A percentile compares a stretch with the other conserved stretches of the same genome.
phyloP scores from a whole-genome alignment of 1,140 invertebrate genomes.

The Triops longicaudatus region DNA sequence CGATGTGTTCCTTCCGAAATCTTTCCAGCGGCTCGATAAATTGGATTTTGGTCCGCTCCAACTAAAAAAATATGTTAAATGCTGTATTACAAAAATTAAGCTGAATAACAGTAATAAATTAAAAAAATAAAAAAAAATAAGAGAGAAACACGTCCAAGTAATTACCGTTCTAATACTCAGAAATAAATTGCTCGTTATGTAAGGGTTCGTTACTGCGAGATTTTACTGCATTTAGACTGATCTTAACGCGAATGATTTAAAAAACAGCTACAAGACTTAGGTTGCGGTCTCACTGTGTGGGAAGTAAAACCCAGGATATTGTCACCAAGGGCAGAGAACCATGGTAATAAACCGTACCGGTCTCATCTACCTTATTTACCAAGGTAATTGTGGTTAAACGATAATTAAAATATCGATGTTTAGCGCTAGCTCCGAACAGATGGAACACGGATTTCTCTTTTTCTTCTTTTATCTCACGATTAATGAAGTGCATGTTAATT shows the following conservation, averaged over 20 bases:
- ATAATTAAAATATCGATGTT: not conserved
- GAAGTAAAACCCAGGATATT: not conserved
- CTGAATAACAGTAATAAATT: conserved; percentile 17
- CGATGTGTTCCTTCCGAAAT: conserved; percentile 90
- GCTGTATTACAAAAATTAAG: not conserved
- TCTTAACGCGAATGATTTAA: too few species aligned
- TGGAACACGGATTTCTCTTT: not conserved
- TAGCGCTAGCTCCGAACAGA: not conserved
- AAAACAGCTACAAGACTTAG: too few species aligned
- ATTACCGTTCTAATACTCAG: too few species aligned
- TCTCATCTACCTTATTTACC: not conserved
- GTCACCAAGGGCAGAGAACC: too few species aligned
- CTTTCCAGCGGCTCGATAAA: conserved; percentile 84
- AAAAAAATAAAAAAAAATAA: conserved; percentile 17
- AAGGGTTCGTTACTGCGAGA: too few species aligned
- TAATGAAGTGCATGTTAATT: not conserved
- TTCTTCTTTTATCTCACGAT: not conserved
- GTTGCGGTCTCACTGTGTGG: not conserved
- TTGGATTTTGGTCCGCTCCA: conserved; percentile 78
- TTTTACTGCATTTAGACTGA: too few species aligned
- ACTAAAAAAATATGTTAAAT: too few species aligned
- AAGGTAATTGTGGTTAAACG: not conserved
- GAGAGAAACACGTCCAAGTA: too few species aligned
- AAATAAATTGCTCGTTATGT: too few species aligned
- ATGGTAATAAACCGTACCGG: not conserved